Percentiles rank a stretch among this genome's conserved stretches.
Evolutionary conservation across 1,140 invertebrate genomes (phyloP).

Genomic region (Drosophila sulfurigaster): DNA sequence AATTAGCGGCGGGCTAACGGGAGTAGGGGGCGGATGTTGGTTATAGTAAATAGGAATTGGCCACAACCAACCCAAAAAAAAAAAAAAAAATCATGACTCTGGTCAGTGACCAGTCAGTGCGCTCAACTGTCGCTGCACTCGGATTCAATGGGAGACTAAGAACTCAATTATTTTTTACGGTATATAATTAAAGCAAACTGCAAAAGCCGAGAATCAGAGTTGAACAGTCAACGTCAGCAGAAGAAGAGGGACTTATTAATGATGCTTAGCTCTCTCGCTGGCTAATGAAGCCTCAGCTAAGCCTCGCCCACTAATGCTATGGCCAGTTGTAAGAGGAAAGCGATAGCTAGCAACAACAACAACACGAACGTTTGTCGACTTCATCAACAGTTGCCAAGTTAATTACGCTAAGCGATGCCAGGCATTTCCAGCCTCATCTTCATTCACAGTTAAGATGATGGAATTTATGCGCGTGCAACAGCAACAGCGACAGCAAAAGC

Average conservation of each 20-base stretch:
- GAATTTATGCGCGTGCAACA: slow-evolving; percentile 8
- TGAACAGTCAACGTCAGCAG: slow-evolving; percentile 56
- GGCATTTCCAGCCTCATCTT: slow-evolving; percentile 54
- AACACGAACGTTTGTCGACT: slow-evolving; percentile 31
- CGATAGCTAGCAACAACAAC: neutral
- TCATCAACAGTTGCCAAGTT: slow-evolving; percentile 79
- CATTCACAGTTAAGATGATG: slow-evolving; percentile 25
- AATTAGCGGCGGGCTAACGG: slow-evolving; percentile 60
- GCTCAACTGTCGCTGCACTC: slow-evolving; percentile 49
- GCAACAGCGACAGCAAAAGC: slow-evolving; percentile 26
- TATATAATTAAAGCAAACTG: slow-evolving; percentile 65
- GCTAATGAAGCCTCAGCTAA: slow-evolving; percentile 60
- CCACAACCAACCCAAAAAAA: neutral
- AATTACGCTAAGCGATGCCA: slow-evolving; percentile 74
- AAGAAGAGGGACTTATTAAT: slow-evolving; percentile 65
- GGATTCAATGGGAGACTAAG: slow-evolving; percentile 66
- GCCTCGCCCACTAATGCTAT: slow-evolving; percentile 25
- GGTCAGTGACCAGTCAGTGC: slow-evolving; percentile 29
- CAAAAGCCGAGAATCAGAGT: slow-evolving; percentile 26
- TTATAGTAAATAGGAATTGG: slow-evolving; percentile 8
- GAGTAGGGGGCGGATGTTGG: slow-evolving; percentile 1
- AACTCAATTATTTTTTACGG: slow-evolving; percentile 81
- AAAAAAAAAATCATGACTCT: neutral
- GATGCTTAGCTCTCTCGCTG: slow-evolving; percentile 52
- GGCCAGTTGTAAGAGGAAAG: slow-evolving; percentile 10